Conservation (phyloP, 2,888 invertebrate genomes). For the Elysia crispata region DNA sequence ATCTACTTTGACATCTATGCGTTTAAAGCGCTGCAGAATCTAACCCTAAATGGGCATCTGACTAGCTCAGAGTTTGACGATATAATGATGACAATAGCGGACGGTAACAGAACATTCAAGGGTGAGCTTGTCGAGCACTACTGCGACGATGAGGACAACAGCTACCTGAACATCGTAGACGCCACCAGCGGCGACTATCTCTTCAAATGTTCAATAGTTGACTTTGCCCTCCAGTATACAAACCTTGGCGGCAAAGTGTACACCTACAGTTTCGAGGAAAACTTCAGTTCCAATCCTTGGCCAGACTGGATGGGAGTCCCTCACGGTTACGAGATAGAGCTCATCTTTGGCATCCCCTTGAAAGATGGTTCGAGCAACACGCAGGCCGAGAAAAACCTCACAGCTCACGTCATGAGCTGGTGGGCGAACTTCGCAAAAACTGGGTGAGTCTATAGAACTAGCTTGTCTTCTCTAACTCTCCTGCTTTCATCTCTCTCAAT, state of each 20-base stretch:
- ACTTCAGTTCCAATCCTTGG: constrained; percentile 66
- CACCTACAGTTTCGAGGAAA: constrained; percentile 68
- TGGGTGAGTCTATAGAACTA: constrained; percentile 86
- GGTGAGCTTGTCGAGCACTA: too few relatives aligned
- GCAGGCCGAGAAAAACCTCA: constrained; percentile 88
- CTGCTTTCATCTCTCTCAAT: too few relatives aligned
- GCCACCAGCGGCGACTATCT: constrained; percentile 95
- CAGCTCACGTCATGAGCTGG: constrained; percentile 91
- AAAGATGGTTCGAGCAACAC: constrained; percentile 83
- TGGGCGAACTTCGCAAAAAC: constrained; percentile 96
- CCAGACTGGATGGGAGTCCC: constrained; percentile 73
- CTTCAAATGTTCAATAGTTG: constrained; percentile 94
- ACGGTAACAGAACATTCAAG: too few relatives aligned
- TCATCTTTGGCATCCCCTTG: constrained; percentile 72
- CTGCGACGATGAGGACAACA: too few relatives aligned
- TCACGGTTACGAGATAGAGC: constrained; percentile 74
- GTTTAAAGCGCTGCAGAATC: constrained; percentile 83
- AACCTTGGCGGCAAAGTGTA: constrained; percentile 50
- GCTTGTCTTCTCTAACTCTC: too few relatives aligned
- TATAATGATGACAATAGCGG: neutral
- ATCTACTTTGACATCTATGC: constrained; percentile 95
- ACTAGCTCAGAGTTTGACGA: constrained; percentile 49
- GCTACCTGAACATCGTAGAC: constrained; percentile 82
- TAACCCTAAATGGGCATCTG: constrained; percentile 47
- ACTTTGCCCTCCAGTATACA: constrained; percentile 84